Percentiles rank a stretch among this genome's conserved stretches.
Conservation (phyloP, 92 coral and sea anemone species). For the Isaurus tuberculatus region DNA sequence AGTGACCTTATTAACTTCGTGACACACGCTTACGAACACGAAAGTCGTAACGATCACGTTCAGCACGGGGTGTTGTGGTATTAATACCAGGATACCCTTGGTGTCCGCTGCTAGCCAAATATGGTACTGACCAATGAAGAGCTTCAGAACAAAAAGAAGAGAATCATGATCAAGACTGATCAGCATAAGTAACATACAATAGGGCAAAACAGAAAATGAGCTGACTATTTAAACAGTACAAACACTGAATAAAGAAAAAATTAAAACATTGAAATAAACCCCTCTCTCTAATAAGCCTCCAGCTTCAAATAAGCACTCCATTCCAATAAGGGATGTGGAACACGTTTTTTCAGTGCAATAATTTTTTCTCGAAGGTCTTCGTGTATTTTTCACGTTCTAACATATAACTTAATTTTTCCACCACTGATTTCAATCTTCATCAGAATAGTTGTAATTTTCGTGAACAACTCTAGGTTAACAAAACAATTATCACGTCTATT, state of each 20-base stretch:
- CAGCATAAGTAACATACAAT: background rate
- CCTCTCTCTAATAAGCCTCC: background rate
- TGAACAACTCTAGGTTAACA: too few species aligned
- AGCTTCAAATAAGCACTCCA: too few species aligned
- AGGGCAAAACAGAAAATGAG: background rate
- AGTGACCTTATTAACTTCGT: constrained; percentile 89
- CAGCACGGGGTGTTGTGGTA: constrained; percentile 86
- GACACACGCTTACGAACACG: constrained; percentile 91
- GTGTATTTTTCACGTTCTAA: too few species aligned
- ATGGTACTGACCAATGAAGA: constrained; percentile 97
- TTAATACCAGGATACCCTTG: constrained; percentile 86
- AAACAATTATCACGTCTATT: too few species aligned
- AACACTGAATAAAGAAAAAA: background rate
- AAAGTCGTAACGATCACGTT: constrained; percentile 86
- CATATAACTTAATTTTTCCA: too few species aligned
- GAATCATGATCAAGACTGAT: background rate
- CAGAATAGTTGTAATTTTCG: too few species aligned
- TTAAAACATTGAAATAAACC: background rate
- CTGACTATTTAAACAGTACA: background rate
- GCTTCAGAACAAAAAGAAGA: constrained; percentile 41
- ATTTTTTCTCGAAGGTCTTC: too few species aligned
- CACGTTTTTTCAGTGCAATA: too few species aligned
- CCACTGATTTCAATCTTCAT: too few species aligned
- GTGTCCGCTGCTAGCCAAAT: constrained; percentile 98
- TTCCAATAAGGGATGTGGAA: too few species aligned